Percentiles rank a stretch among this genome's conserved stretches.
Conservation (phyloP, 2,888 invertebrate species). For the Latrodectus elegans region DNA sequence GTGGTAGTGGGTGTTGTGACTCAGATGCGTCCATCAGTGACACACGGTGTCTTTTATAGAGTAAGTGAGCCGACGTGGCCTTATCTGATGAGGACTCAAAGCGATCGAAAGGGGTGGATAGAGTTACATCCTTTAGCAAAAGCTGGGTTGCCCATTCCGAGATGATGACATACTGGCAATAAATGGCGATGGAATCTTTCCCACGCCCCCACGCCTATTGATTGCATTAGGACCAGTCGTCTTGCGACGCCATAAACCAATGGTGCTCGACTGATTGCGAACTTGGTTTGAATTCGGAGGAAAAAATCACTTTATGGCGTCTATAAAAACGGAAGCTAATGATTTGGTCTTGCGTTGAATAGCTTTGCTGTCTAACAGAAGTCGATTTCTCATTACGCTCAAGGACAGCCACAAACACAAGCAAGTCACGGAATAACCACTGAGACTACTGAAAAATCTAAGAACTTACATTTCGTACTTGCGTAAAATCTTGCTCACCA, state of each 20-base stretch:
- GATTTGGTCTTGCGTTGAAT: conserved; percentile 35
- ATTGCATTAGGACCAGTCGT: conserved; percentile 26
- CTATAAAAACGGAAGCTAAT: conserved; percentile 46
- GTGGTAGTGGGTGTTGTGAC: conserved; percentile 69
- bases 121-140: conserved; percentile 37
- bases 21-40: conserved; percentile 66
- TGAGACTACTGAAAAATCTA: too few species aligned
- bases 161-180: conserved; percentile 60
- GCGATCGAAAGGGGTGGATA: conserved; percentile 48
- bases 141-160: conserved; percentile 15
- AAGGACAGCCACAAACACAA: background rate
- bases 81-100: conserved; percentile 49
- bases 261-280: conserved; percentile 64
- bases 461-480: too few species aligned
- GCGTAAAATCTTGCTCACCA: too few species aligned
- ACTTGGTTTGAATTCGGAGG: conserved; percentile 20
- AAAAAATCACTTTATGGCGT: conserved; percentile 41
- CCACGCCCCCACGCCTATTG: conserved; percentile 50
- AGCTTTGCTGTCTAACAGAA: background rate
- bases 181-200: conserved; percentile 55
- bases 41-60: conserved; percentile 54
- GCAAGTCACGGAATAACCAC: too few species aligned
- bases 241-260: conserved; percentile 55
- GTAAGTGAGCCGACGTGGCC: conserved; percentile 48
- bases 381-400: background rate